phyloP scores from a whole-genome alignment of 2,797 vertebrate species.

The Manis javanica region DNA sequence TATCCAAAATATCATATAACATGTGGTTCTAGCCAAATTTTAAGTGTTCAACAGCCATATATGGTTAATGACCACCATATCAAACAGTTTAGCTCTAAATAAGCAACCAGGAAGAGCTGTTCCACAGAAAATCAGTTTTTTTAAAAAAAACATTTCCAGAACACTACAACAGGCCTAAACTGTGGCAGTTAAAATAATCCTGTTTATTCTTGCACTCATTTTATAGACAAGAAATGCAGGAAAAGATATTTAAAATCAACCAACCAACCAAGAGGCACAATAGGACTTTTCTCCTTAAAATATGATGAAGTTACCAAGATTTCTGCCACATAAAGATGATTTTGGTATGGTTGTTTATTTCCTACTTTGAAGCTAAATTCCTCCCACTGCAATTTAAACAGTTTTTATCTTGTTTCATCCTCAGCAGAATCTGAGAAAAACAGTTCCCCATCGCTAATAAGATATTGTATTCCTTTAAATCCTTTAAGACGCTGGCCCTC shows the following conservation, averaged over 20 bases:
- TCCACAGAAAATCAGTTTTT: background rate
- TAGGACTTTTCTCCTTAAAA: conserved; percentile 7
- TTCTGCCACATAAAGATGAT: background rate
- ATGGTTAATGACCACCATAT: background rate
- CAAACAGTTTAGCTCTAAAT: background rate
- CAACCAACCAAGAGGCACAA: background rate
- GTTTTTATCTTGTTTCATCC: conserved; percentile 54
- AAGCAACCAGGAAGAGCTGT: background rate
- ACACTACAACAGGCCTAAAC: background rate
- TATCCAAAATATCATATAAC: background rate
- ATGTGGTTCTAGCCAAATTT: background rate
- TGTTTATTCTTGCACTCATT: background rate
- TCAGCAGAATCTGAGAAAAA: conserved; percentile 57
- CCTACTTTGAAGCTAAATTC: conserved; percentile 50
- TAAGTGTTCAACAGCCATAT: background rate
- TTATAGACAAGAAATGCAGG: conserved; percentile 15
- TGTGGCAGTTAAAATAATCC: background rate
- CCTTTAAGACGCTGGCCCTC: conserved; percentile 38
- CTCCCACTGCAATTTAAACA: conserved; percentile 58
- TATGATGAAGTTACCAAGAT: background rate
- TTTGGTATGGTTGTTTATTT: conserved; percentile 41
- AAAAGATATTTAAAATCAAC: background rate
- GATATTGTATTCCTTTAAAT: conserved; percentile 67
- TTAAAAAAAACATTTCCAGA: background rate
- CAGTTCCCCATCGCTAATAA: conserved; percentile 45